Evolutionary conservation across 2,113 vertebrate genomes (phyloP).

Genomic region (Ammodytes marinus): DNA sequence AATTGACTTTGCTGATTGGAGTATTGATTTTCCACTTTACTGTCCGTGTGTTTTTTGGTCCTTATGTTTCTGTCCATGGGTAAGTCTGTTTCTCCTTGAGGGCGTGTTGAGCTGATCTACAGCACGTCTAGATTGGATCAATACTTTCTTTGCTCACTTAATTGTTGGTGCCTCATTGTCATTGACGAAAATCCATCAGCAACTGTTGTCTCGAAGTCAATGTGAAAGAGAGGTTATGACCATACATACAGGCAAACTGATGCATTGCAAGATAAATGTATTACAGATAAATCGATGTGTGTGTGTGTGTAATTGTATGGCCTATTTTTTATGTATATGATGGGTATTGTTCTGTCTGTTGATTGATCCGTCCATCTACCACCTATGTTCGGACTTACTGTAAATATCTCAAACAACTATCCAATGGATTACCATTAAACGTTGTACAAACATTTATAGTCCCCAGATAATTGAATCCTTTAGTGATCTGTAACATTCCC

Average conservation of each 20-base stretch:
- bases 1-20: slow-evolving; percentile 38
- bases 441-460: background rate
- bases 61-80: slow-evolving; percentile 3
- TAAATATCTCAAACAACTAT: background rate
- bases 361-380: background rate
- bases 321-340: background rate
- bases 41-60: background rate
- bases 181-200: slow-evolving; percentile 56
- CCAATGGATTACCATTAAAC: background rate
- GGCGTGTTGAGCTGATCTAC: slow-evolving; percentile 24
- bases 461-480: background rate
- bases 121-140: slow-evolving; percentile 52
- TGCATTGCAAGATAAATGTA: background rate
- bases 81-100: slow-evolving; percentile 61
- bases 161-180: slow-evolving; percentile 65
- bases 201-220: slow-evolving; percentile 23
- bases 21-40: slow-evolving; percentile 37
- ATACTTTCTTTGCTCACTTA: slow-evolving; percentile 56
- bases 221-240: slow-evolving; percentile 34
- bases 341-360: too few relatives aligned
- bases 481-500: background rate
- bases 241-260: slow-evolving; percentile 3
- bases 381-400: background rate
- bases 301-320: background rate
- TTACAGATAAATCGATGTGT: background rate